phyloP scores from a whole-genome alignment of 2,888 invertebrate genomes.

The Agrotis segetum region DNA sequence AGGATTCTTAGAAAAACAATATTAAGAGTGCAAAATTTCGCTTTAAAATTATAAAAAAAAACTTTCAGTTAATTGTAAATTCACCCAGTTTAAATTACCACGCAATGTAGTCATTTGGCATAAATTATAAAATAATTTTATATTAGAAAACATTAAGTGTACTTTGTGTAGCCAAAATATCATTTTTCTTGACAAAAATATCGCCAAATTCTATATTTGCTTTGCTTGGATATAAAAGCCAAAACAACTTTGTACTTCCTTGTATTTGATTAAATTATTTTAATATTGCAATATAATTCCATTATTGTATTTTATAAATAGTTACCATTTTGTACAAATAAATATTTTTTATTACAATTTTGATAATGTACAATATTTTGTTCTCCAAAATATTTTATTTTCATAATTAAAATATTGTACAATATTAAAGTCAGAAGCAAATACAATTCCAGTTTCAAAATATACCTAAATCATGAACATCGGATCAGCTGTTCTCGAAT shows the following conservation, averaged over 20 bases:
- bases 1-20: no score
- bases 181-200: not conserved
- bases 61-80: not conserved
- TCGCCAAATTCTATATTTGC: not conserved
- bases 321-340: conserved; percentile 56
- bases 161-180: not conserved
- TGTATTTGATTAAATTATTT: conserved; percentile 4
- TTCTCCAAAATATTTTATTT: not conserved
- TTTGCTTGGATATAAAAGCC: not conserved
- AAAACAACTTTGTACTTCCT: conserved; percentile 14
- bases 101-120: not conserved
- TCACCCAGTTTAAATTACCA: not conserved
- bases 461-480: conserved; percentile 5
- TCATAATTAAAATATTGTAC: conserved; percentile 8
- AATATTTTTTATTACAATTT: conserved; percentile 4
- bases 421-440: not conserved
- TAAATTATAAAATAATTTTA: not conserved
- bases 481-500: conserved; percentile 53
- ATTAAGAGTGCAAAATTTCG: not conserved
- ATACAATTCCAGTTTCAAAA: not conserved
- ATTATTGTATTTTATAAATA: conserved; percentile 14
- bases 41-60: not conserved
- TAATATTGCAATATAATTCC: conserved; percentile 17
- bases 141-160: no score
- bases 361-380: conserved; percentile 10